These are phyloP conservation scores for Mycteria americana DNA, from an alignment of 2,797 vertebrate species.

Conservation along the genomic window DNA sequence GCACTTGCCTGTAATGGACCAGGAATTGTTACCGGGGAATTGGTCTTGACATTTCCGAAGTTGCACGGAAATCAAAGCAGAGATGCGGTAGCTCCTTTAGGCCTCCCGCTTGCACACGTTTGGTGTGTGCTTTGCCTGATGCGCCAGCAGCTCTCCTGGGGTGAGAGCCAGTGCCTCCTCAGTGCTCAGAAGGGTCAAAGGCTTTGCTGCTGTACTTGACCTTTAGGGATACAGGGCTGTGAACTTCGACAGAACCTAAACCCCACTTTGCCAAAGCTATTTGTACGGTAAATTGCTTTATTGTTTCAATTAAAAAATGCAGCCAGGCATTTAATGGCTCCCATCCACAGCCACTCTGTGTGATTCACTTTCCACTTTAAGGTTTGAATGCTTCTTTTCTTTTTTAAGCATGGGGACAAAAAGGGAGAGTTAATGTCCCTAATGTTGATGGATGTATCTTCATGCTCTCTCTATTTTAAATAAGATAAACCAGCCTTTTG, in stretches of 20 bases:
- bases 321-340: neutral
- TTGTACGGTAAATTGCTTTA: neutral
- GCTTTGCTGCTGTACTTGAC: neutral
- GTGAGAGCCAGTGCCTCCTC: neutral
- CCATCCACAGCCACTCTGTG: neutral
- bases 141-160: neutral
- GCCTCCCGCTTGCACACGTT: accelerated
- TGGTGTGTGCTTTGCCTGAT: neutral
- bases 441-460: neutral
- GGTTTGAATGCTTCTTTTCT: neutral
- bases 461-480: neutral
- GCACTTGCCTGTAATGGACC: neutral
- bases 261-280: neutral
- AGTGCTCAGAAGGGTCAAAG: neutral
- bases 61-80: neutral
- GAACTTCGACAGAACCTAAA: neutral
- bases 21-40: neutral
- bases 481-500: neutral
- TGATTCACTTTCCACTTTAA: neutral
- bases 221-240: neutral
- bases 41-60: neutral
- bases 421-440: neutral
- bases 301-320: neutral
- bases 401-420: neutral
- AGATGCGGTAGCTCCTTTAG: neutral